Conservation (phyloP, 1,140 invertebrate genomes). For the Chrysopa pallens region DNA sequence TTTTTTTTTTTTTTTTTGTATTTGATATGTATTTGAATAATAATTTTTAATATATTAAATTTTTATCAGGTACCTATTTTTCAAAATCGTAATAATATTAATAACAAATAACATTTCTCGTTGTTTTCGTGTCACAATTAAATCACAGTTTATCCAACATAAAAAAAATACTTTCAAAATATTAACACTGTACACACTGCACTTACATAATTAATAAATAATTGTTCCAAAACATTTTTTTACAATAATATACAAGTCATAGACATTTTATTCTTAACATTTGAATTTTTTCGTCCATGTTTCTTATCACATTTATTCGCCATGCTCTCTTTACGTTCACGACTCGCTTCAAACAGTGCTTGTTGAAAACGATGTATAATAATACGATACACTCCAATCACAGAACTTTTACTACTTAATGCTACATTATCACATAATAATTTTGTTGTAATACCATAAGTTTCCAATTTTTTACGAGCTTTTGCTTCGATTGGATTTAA, state of each 20-base stretch:
- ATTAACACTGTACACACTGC: no score
- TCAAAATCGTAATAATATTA: no score
- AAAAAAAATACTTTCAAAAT: no score
- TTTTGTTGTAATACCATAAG: slow-evolving; percentile 21
- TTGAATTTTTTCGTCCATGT: slow-evolving; percentile 1
- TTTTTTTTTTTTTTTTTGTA: no score
- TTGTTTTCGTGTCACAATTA: no score
- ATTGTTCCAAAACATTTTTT: neutral
- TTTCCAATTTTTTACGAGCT: slow-evolving; percentile 20
- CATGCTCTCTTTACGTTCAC: neutral
- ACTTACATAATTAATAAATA: neutral
- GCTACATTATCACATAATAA: slow-evolving; percentile 21
- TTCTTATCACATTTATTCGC: neutral
- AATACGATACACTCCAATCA: slow-evolving; percentile 27
- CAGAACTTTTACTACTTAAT: slow-evolving; percentile 23
- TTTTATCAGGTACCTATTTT: no score
- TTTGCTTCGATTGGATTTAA: slow-evolving; percentile 22
- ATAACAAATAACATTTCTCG: no score
- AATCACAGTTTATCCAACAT: no score
- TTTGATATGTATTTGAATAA: no score
- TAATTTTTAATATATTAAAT: no score
- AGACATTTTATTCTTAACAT: neutral
- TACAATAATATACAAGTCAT: slow-evolving; percentile 1
- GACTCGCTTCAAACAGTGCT: neutral
- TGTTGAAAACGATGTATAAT: slow-evolving; percentile 23